These are phyloP conservation scores for Neoascia interrupta DNA, from an alignment of 2,888 invertebrate genomes.

Conservation along the genomic window DNA sequence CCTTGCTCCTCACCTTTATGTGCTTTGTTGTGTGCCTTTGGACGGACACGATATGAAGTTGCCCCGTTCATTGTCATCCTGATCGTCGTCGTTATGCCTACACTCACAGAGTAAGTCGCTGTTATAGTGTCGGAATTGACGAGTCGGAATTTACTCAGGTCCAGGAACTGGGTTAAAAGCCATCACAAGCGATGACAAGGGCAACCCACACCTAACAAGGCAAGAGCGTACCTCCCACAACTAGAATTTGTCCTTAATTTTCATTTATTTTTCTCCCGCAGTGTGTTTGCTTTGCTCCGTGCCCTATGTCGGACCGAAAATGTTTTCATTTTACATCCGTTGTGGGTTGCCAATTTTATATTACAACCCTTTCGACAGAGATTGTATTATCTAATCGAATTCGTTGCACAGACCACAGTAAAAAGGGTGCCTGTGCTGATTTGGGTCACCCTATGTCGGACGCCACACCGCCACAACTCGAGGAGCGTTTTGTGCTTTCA, in stretches of 20 bases:
- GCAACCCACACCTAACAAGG: too few relatives aligned
- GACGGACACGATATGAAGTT: too few relatives aligned
- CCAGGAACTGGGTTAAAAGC: conserved; percentile 16
- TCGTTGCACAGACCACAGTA: conserved; percentile 26
- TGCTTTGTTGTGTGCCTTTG: neutral
- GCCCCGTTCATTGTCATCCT: neutral
- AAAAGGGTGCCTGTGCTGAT: too few relatives aligned
- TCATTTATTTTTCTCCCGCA: conserved; percentile 56
- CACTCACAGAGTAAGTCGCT: too few relatives aligned
- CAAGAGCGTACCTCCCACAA: neutral
- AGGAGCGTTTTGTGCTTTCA: too few relatives aligned
- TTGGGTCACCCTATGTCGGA: too few relatives aligned
- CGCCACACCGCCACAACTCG: too few relatives aligned
- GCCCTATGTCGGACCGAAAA: conserved; percentile 18
- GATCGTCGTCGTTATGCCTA: too few relatives aligned
- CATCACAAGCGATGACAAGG: conserved; percentile 13
- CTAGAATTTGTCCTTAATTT: conserved; percentile 35
- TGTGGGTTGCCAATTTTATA: conserved; percentile 55
- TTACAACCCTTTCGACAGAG: conserved; percentile 49
- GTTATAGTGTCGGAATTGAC: conserved; percentile 6
- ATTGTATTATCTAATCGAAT: conserved; percentile 52
- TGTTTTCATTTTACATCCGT: conserved; percentile 55
- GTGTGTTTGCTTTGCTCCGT: conserved; percentile 21
- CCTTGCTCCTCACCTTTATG: too few relatives aligned
- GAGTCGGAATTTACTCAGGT: too few relatives aligned